phyloP scores from a whole-genome alignment of 2,797 vertebrate species.

The Galagoides demidoff region DNA sequence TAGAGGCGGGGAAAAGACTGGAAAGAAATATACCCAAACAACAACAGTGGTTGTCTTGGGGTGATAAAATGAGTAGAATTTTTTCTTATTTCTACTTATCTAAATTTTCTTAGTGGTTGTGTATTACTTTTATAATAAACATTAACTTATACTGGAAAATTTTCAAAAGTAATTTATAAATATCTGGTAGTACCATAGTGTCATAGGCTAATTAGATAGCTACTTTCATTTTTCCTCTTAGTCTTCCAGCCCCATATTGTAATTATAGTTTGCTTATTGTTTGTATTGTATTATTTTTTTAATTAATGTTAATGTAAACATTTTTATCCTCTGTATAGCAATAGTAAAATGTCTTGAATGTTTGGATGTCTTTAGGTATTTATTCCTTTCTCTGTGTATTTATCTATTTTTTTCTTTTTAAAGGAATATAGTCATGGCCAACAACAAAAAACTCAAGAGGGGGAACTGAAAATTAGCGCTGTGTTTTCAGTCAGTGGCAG shows the following conservation, averaged over 20 bases:
- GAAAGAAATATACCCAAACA: constrained; percentile 78
- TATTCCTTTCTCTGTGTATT: constrained; percentile 52
- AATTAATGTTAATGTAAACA: constrained; percentile 55
- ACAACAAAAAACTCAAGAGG: constrained; percentile 92
- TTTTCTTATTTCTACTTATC: constrained; percentile 53
- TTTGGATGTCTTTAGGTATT: constrained; percentile 64
- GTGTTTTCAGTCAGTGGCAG: constrained; percentile 95
- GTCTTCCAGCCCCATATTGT: neutral
- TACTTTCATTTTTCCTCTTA: neutral
- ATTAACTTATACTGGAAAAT: constrained; percentile 27
- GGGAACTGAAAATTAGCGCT: constrained; percentile 96
- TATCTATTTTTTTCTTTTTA: constrained; percentile 80
- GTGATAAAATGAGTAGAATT: constrained; percentile 34
- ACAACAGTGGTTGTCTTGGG: constrained; percentile 52
- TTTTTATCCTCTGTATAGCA: constrained; percentile 30
- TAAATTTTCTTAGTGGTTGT: constrained; percentile 67
- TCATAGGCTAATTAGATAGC: constrained; percentile 2
- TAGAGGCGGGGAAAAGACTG: constrained; percentile 72
- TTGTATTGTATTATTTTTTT: constrained; percentile 44
- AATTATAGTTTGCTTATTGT: constrained; percentile 55
- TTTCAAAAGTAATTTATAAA: constrained; percentile 46
- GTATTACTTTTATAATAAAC: constrained; percentile 82
- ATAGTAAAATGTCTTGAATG: constrained; percentile 58
- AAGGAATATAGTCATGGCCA: constrained; percentile 92
- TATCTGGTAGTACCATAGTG: neutral